phyloP scores from a whole-genome alignment of 2,888 invertebrate species.

The Rhingia campestris region DNA sequence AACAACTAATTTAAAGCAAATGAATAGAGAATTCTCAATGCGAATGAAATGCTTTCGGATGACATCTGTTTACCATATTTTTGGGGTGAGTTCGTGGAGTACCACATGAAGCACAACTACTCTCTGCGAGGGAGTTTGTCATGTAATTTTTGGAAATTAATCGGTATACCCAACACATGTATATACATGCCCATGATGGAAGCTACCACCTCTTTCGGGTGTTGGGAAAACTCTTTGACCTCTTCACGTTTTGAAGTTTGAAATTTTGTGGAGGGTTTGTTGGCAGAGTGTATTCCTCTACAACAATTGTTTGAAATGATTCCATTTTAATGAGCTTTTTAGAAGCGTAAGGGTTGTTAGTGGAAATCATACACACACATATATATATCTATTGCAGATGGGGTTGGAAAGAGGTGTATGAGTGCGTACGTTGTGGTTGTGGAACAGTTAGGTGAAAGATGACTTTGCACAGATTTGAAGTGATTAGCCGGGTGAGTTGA shows the following conservation, averaged over 20 bases:
- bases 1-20: slow-evolving; percentile 66
- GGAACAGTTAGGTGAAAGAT: slow-evolving; percentile 69
- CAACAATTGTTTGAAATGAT: slow-evolving; percentile 61
- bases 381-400: not conserved
- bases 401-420: slow-evolving; percentile 8
- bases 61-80: slow-evolving; percentile 65
- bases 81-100: slow-evolving; percentile 73
- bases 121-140: slow-evolving; percentile 43
- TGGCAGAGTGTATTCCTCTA: slow-evolving; percentile 43
- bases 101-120: slow-evolving; percentile 64
- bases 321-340: slow-evolving; percentile 71
- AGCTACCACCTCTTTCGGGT: slow-evolving; percentile 3
- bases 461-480: slow-evolving; percentile 73
- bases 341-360: slow-evolving; percentile 19
- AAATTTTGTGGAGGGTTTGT: slow-evolving; percentile 35
- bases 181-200: not conserved
- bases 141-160: slow-evolving; percentile 58
- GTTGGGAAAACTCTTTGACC: slow-evolving; percentile 66
- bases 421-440: slow-evolving; percentile 33
- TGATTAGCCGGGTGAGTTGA: slow-evolving; percentile 72
- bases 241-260: slow-evolving; percentile 69
- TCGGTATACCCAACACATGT: slow-evolving; percentile 13
- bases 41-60: slow-evolving; percentile 45
- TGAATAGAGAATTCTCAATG: slow-evolving; percentile 62
- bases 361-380: slow-evolving; percentile 8